Evolutionary conservation across 2,797 vertebrate species (phyloP).

Genomic region (Danionella dracula): DNA sequence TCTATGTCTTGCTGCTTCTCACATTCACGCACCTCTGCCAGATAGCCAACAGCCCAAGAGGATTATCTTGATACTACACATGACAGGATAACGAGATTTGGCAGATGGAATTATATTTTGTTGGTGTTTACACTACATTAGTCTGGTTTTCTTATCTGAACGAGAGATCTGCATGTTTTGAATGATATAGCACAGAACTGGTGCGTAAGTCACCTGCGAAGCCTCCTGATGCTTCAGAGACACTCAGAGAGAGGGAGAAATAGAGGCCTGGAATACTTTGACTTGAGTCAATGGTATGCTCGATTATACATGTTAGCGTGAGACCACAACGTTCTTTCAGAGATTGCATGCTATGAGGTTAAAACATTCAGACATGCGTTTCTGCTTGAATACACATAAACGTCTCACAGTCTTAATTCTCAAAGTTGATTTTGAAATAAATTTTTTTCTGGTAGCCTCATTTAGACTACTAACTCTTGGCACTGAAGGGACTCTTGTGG

Average conservation of each 20-base stretch:
- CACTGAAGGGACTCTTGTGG: too few relatives aligned
- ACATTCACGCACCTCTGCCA: not conserved
- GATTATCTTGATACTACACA: conserved; percentile 17
- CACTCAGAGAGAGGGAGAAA: too few relatives aligned
- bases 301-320: not conserved
- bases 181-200: conserved; percentile 62
- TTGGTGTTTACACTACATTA: conserved; percentile 7
- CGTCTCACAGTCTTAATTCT: too few relatives aligned
- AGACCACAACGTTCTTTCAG: not conserved
- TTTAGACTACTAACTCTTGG: too few relatives aligned
- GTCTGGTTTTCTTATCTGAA: conserved; percentile 52
- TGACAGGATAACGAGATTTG: conserved; percentile 2
- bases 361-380: conserved; percentile 12
- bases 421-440: too few relatives aligned
- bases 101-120: not conserved
- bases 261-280: not conserved
- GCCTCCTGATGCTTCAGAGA: conserved; percentile 42
- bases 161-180: conserved; percentile 49
- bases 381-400: not conserved
- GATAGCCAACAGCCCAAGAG: not conserved
- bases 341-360: conserved; percentile 8
- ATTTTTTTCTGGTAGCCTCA: too few relatives aligned
- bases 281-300: conserved; percentile 8
- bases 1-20: not conserved
- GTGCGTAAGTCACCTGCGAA: conserved; percentile 56